Percentiles rank a stretch among this genome's conserved stretches.
These are phyloP conservation scores for Dasyurus viverrinus DNA, from an alignment of 2,113 vertebrate genomes.

Conservation along the genomic window DNA sequence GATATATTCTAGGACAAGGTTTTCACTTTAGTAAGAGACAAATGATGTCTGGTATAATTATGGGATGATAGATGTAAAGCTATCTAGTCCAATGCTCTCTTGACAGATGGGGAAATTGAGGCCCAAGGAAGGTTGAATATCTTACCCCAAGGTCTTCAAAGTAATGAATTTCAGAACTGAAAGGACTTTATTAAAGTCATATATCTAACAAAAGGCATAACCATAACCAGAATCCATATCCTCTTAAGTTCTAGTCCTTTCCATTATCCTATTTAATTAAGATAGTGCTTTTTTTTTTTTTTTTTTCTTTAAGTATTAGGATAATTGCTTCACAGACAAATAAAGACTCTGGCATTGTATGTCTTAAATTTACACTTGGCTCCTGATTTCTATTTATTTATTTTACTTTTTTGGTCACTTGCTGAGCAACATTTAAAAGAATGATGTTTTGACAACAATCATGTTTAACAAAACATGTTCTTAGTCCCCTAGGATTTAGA, in stretches of 20 bases:
- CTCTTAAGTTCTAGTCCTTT: neutral
- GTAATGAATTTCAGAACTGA: neutral
- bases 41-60: neutral
- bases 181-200: neutral
- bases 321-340: neutral
- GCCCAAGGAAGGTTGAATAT: neutral
- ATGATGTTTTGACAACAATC: neutral
- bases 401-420: neutral
- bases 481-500: neutral
- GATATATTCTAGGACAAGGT: neutral
- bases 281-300: neutral
- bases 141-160: neutral
- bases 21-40: neutral
- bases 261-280: neutral
- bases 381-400: neutral
- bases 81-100: neutral
- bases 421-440: neutral
- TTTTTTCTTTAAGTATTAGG: neutral
- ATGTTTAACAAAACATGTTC: neutral
- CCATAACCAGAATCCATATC: neutral
- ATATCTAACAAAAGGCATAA: neutral
- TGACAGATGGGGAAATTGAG: neutral
- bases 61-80: neutral
- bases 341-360: neutral
- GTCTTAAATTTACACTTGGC: neutral